Percentiles rank a stretch among this genome's conserved stretches.
These are phyloP conservation scores for Babylonia areolata DNA, from an alignment of 1,140 invertebrate species.

Conservation along the genomic window DNA sequence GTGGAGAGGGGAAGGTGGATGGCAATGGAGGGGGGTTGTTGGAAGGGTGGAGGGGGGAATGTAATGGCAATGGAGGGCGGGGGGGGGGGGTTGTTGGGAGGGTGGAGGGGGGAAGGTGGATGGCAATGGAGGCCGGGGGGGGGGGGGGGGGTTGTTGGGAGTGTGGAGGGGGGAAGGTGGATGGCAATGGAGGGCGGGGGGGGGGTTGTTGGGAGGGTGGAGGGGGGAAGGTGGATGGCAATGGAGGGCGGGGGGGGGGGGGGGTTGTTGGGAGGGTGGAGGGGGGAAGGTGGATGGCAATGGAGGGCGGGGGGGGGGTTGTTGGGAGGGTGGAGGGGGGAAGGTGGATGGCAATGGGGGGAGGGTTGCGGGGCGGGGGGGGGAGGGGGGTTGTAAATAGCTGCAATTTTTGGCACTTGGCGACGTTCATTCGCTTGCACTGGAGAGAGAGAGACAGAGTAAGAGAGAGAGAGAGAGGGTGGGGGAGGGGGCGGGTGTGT, in stretches of 20 bases:
- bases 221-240: not conserved
- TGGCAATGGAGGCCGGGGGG: not conserved
- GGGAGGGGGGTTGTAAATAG: not conserved
- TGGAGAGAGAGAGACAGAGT: not conserved
- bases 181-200: too few relatives aligned
- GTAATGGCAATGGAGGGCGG: not conserved
- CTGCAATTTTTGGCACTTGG: too few relatives aligned
- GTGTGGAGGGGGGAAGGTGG: not conserved
- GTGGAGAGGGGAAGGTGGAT: not conserved
- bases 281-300: not conserved
- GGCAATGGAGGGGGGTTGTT: not conserved
- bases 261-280: too few relatives aligned
- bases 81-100: not conserved
- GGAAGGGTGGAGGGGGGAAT: not conserved
- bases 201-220: too few relatives aligned
- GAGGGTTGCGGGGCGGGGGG: not conserved
- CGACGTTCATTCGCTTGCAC: too few relatives aligned
- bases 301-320: not conserved
- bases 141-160: not conserved
- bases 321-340: not conserved
- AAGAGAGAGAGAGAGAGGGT: not conserved
- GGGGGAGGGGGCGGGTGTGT: not conserved
- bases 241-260: not conserved
- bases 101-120: not conserved
- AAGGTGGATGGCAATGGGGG: not conserved